Conservation (phyloP, 2,888 invertebrate species). For the Hartigia nigra region DNA sequence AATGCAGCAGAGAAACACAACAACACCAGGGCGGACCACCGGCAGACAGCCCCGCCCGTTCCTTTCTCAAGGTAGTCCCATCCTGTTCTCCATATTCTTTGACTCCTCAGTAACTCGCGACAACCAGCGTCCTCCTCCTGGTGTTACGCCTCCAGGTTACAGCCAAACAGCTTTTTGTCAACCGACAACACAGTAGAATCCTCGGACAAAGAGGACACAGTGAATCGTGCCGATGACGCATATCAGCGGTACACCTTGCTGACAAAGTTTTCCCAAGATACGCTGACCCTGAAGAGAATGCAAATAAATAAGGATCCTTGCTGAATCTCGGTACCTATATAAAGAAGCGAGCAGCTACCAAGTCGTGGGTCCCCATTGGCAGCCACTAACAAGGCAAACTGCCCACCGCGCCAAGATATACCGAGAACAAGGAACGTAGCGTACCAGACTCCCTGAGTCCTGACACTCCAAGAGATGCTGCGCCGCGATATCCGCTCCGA, state of each 20-base stretch:
- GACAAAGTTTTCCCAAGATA: background rate
- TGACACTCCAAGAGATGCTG: conserved; percentile 59
- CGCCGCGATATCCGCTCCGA: conserved; percentile 53
- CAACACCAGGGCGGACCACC: conserved; percentile 56
- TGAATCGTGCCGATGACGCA: background rate
- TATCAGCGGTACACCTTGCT: background rate
- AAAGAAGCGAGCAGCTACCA: background rate
- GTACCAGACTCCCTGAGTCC: conserved; percentile 42
- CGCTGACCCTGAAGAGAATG: background rate
- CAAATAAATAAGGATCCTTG: background rate
- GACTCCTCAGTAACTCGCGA: background rate
- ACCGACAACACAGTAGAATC: background rate
- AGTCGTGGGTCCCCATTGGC: conserved; percentile 50
- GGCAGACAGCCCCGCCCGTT: conserved; percentile 58
- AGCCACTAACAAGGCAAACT: conserved; percentile 56
- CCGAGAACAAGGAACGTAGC: conserved; percentile 41
- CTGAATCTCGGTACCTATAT: background rate
- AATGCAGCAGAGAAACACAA: conserved; percentile 22
- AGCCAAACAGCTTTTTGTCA: background rate
- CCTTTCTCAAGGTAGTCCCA: conserved; percentile 10
- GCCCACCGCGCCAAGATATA: conserved; percentile 17
- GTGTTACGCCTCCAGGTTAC: background rate
- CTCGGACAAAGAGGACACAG: background rate
- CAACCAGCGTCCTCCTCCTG: background rate
- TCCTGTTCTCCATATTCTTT: background rate